These are phyloP conservation scores for Pomacea maculata DNA, from an alignment of 1,140 invertebrate genomes.

Conservation along the genomic window DNA sequence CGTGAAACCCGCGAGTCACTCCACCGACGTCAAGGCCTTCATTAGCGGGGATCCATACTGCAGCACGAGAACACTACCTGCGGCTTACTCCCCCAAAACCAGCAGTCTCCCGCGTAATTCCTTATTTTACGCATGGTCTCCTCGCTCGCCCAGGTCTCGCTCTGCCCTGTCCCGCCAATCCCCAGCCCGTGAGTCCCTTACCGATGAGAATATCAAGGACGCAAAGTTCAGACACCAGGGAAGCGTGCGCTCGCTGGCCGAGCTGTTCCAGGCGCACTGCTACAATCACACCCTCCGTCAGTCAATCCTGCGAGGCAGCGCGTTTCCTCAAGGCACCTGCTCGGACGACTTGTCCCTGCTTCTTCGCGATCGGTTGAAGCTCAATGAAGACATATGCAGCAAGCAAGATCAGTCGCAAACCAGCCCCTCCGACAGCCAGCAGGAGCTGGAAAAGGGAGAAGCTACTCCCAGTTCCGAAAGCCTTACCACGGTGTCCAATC, in stretches of 20 bases:
- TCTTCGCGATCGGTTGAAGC: background rate
- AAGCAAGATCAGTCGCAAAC: background rate
- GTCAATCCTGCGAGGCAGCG: slow-evolving; percentile 21
- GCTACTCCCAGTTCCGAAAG: background rate
- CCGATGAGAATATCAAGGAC: slow-evolving; percentile 7
- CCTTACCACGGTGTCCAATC: slow-evolving; percentile 10
- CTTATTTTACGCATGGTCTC: too few species aligned
- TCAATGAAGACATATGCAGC: background rate
- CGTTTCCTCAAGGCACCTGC: slow-evolving; percentile 11
- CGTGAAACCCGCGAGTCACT: slow-evolving; percentile 17
- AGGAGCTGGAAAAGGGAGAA: background rate
- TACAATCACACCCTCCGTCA: slow-evolving; percentile 17
- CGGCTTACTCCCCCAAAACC: too few species aligned
- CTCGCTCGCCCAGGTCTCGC: too few species aligned
- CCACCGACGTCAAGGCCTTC: slow-evolving; percentile 16
- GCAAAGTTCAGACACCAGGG: slow-evolving; percentile 3
- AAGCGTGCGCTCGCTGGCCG: slow-evolving; percentile 12
- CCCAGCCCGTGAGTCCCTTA: too few species aligned
- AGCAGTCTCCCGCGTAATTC: too few species aligned
- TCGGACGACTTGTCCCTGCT: slow-evolving; percentile 10
- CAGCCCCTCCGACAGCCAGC: background rate
- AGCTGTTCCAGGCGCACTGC: slow-evolving; percentile 14
- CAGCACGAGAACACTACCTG: too few species aligned
- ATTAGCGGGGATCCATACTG: background rate
- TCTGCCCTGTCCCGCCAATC: too few species aligned